Conservation (phyloP, 1,140 invertebrate species). For the Tetramorium alpestre region DNA sequence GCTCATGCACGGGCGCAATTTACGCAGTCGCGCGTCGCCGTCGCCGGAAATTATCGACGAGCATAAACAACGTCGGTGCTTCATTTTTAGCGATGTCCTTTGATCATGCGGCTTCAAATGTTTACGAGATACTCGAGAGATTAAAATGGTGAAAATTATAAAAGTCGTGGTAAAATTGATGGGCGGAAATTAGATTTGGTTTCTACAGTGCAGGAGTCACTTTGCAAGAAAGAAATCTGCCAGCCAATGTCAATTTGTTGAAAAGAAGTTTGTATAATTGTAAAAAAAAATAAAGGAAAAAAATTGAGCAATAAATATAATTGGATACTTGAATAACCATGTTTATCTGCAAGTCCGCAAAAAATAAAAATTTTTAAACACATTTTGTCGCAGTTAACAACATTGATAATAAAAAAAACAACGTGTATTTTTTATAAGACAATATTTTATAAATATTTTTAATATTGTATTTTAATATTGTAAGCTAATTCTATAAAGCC, state of each 20-base stretch:
- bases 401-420: not conserved
- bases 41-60: slow-evolving; percentile 49
- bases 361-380: not conserved
- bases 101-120: slow-evolving; percentile 12
- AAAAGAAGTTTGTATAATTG: not conserved
- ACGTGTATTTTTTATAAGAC: no score
- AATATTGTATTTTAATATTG: not conserved
- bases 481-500: not conserved
- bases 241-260: not conserved
- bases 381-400: not conserved
- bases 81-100: slow-evolving; percentile 40
- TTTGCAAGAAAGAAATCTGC: not conserved
- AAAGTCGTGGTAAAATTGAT: not conserved
- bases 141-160: slow-evolving; percentile 9
- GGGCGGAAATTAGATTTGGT: slow-evolving; percentile 19
- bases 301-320: not conserved
- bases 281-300: not conserved
- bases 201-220: not conserved
- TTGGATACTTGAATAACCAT: not conserved
- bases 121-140: not conserved
- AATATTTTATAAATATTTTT: not conserved
- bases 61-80: slow-evolving; percentile 21
- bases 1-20: slow-evolving; percentile 34
- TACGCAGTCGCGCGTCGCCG: slow-evolving; percentile 34
- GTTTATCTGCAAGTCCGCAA: not conserved